A percentile compares a stretch with the other conserved stretches of the same genome.
Conservation (phyloP, 2,113 vertebrate species). For the Mormyrus iriodes region DNA sequence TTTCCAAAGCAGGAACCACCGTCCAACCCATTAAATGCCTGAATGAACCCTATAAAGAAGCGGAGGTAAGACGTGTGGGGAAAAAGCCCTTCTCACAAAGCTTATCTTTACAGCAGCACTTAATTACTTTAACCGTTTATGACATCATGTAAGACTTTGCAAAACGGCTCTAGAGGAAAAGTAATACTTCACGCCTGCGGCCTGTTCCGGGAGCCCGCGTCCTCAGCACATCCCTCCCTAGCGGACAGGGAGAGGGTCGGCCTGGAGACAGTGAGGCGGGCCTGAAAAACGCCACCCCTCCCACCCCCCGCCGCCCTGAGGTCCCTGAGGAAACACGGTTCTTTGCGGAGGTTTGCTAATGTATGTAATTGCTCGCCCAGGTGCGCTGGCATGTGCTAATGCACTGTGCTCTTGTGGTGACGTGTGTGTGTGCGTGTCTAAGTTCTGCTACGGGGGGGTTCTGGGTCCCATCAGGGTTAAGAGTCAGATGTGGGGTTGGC, state of each 20-base stretch:
- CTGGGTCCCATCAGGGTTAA: conserved; percentile 33
- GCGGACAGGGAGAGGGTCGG: not conserved
- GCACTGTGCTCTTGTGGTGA: conserved; percentile 23
- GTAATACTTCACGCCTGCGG: not conserved
- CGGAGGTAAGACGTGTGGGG: not conserved
- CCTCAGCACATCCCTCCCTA: not conserved
- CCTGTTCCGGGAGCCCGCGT: not conserved
- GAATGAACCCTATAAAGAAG: not conserved
- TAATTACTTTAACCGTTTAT: not conserved
- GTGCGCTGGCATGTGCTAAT: conserved; percentile 42
- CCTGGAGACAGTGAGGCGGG: not conserved
- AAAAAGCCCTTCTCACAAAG: not conserved
- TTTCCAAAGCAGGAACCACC: conserved; percentile 58
- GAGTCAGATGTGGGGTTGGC: conserved; percentile 37
- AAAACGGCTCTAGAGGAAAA: not conserved
- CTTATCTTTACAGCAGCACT: not conserved
- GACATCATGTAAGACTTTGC: not conserved
- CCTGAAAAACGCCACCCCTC: not conserved
- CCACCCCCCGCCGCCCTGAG: not conserved
- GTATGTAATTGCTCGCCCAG: conserved; percentile 37
- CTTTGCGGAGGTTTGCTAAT: conserved; percentile 36
- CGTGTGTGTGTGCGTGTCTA: conserved; percentile 7
- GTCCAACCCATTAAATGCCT: conserved; percentile 59
- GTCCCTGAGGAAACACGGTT: conserved; percentile 20
- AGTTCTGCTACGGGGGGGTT: not conserved